Percentiles rank a stretch among this genome's conserved stretches.
These are phyloP conservation scores for Trachelus stipa DNA, from an alignment of 2,888 invertebrate genomes.

Conservation along the genomic window DNA sequence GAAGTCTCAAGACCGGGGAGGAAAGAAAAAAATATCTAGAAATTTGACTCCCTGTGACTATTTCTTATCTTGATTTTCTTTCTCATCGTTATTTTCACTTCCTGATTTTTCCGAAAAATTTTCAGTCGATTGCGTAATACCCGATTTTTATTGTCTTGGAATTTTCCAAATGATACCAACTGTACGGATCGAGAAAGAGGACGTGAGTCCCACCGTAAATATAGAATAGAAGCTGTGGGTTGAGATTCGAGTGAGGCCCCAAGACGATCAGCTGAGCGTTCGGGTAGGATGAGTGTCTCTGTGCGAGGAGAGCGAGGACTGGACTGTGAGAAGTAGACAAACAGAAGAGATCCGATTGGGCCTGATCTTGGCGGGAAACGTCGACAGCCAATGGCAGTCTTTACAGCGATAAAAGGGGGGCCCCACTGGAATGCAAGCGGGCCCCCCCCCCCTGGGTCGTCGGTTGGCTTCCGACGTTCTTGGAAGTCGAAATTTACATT, in stretches of 20 bases:
- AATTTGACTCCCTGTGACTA: background rate
- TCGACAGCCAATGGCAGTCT: constrained; percentile 33
- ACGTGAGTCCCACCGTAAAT: background rate
- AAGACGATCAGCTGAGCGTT: constrained; percentile 36
- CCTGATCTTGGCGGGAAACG: constrained; percentile 47
- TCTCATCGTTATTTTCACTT: background rate
- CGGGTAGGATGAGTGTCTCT: background rate
- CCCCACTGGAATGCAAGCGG: constrained; percentile 3
- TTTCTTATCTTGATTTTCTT: background rate
- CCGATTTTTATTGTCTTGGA: background rate
- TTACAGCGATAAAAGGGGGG: background rate
- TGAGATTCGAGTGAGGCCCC: constrained; percentile 12
- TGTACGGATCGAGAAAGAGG: background rate
- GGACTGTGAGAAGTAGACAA: background rate
- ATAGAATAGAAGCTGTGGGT: constrained; percentile 3
- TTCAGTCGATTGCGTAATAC: background rate
- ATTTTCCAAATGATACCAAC: background rate
- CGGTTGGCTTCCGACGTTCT: constrained; percentile 43
- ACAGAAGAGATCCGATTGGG: constrained; percentile 28
- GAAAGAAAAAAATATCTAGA: background rate
- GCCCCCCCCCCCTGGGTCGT: constrained; percentile 11
- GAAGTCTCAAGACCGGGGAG: background rate
- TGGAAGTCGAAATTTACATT: constrained; percentile 52
- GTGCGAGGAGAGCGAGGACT: too few relatives aligned
- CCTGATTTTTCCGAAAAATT: background rate